Percentiles rank a stretch among this genome's conserved stretches.
Evolutionary conservation across 2,113 vertebrate species (phyloP).

Genomic region (Plestiodon gilberti): DNA sequence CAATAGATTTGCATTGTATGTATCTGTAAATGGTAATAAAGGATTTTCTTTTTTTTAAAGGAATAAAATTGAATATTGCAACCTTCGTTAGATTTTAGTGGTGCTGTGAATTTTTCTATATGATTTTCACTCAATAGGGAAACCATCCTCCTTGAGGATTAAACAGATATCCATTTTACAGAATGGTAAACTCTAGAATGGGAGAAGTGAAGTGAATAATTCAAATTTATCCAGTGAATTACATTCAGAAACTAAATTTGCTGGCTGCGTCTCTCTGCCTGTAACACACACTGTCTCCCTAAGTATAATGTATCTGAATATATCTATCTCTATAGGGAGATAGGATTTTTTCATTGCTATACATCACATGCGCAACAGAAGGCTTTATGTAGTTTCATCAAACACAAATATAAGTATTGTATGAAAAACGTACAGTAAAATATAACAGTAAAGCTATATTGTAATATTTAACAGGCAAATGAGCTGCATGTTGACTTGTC

Average conservation of each 20-base stretch:
- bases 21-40: not conserved
- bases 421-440: no score
- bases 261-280: not conserved
- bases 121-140: not conserved
- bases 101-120: not conserved
- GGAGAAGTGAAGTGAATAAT: slow-evolving; percentile 4
- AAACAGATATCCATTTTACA: slow-evolving; percentile 41
- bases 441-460: not conserved
- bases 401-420: slow-evolving; percentile 14
- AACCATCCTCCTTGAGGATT: slow-evolving; percentile 28
- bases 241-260: slow-evolving; percentile 11
- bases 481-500: not conserved
- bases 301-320: not conserved
- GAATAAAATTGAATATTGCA: not conserved
- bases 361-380: slow-evolving; percentile 1
- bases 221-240: not conserved
- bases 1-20: not conserved
- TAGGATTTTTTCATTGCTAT: not conserved
- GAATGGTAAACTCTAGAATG: slow-evolving; percentile 19
- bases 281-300: not conserved
- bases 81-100: not conserved
- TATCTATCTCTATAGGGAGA: not conserved
- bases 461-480: not conserved
- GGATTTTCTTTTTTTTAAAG: not conserved
- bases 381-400: not conserved